A percentile compares a stretch with the other conserved stretches of the same genome.
Evolutionary conservation across 2,888 invertebrate genomes (phyloP).

Genomic region (Teleiodes luculella): DNA sequence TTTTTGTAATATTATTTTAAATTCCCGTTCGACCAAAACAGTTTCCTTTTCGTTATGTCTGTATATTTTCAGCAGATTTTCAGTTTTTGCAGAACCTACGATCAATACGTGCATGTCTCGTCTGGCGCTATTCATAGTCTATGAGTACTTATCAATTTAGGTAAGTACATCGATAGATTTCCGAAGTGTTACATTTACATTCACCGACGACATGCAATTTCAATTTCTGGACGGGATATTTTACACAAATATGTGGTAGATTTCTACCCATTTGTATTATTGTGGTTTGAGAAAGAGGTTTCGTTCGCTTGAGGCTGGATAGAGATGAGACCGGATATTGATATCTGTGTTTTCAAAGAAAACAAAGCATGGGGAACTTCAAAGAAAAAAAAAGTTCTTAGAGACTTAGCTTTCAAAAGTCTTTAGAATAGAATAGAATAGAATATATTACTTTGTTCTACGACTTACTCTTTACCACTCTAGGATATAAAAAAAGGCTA

Average conservation of each 20-base stretch:
- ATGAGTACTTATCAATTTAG: not conserved
- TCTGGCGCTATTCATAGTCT: not conserved
- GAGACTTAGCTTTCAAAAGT: too few species aligned
- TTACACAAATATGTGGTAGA: not conserved
- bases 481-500: too few species aligned
- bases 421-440: too few species aligned
- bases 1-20: too few species aligned
- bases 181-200: not conserved
- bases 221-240: not conserved
- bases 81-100: not conserved
- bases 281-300: not conserved
- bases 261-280: conserved; percentile 1
- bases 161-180: not conserved
- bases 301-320: conserved; percentile 9
- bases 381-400: too few species aligned
- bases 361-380: conserved; percentile 6
- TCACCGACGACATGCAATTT: not conserved
- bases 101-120: not conserved
- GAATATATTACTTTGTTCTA: too few species aligned
- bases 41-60: not conserved
- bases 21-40: not conserved
- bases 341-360: conserved; percentile 18
- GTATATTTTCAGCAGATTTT: not conserved
- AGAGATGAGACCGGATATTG: conserved; percentile 22
- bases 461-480: too few species aligned